These are phyloP conservation scores for Drosophila prosaltans DNA, from an alignment of 1,140 invertebrate species.

Conservation along the genomic window DNA sequence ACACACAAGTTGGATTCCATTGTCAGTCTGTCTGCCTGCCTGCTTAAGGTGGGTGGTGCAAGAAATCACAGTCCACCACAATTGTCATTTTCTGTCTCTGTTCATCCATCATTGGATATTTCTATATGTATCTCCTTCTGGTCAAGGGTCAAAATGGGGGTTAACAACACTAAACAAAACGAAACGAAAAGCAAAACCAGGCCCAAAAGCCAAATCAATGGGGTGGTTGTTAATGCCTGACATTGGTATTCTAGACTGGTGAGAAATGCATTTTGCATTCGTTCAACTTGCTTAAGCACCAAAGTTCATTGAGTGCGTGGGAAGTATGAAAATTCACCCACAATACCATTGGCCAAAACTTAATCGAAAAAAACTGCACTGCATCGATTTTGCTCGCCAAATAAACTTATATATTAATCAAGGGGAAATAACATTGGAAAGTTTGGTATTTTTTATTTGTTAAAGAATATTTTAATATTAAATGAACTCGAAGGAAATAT, in stretches of 20 bases:
- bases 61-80: conserved; percentile 72
- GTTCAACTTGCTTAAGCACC: conserved; percentile 44
- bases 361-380: conserved; percentile 43
- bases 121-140: conserved; percentile 20
- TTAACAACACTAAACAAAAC: conserved; percentile 48
- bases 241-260: conserved; percentile 65
- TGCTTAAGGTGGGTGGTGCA: conserved; percentile 21
- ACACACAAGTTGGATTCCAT: conserved; percentile 28
- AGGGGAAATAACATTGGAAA: not conserved
- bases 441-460: no score
- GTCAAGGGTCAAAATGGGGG: conserved; percentile 62
- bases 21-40: conserved; percentile 34
- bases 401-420: conserved; percentile 38
- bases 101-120: not conserved
- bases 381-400: conserved; percentile 15
- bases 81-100: not conserved
- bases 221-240: conserved; percentile 22
- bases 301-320: conserved; percentile 77
- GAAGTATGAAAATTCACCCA: conserved; percentile 53
- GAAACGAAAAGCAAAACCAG: conserved; percentile 35
- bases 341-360: conserved; percentile 29
- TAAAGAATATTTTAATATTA: no score
- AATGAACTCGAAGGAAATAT: no score
- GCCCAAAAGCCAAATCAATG: conserved; percentile 29
- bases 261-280: conserved; percentile 51